Base-by-base conservation (phyloP, 2,797 vertebrate genomes). In the Craterocephalus amniculus region DNA sequence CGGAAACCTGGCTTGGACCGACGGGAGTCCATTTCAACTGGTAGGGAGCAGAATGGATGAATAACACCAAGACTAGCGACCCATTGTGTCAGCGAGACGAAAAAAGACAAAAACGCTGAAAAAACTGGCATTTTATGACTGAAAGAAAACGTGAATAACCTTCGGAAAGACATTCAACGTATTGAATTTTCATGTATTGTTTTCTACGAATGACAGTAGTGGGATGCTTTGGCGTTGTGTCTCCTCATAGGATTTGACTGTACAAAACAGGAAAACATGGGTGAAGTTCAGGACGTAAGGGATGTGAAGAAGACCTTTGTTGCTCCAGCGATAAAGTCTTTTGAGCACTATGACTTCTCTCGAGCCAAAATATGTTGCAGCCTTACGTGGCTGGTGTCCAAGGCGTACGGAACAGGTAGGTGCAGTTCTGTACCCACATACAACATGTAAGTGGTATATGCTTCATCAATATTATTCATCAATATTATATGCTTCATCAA, bases 341-440 rank as follows among this genome's bases (percentile, higher is more conserved):
- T 97, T 76, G 98, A 99, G 81, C 97, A 98, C 87, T 99, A 99
- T 85, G 98, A 99, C 82, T 98, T 99, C 72, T 90, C 95, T 83
- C 91, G 96, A 88, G 97, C 97, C 67, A 99, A 99, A 89, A 95
- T 97, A 89, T 95, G 95, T 89, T 97, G 96, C 91, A 99, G 95
- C 88, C 94, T 99, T 84, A 95, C 96, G 84, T 99, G 98, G 98
- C 93, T 99, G 74, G 95, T 98, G 88, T 92, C 96, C 92, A 98
- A 98, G 93, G 97, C 97, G 65, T 98, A 96, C 74, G 97, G 97
- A 85, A 95, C 97, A 96, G 98, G 98, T 99, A 96, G 89, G 97
- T 84, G 26, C 29, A 58, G 38, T 84, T 83, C 76, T 90, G 82
- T 74, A 56, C 22, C 26, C 14, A 29, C 52, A 55, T 9, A 8